Percentiles rank a stretch among this genome's conserved stretches.
phyloP scores from a whole-genome alignment of 2,888 invertebrate species.

The Taphrorychus bicolor region DNA sequence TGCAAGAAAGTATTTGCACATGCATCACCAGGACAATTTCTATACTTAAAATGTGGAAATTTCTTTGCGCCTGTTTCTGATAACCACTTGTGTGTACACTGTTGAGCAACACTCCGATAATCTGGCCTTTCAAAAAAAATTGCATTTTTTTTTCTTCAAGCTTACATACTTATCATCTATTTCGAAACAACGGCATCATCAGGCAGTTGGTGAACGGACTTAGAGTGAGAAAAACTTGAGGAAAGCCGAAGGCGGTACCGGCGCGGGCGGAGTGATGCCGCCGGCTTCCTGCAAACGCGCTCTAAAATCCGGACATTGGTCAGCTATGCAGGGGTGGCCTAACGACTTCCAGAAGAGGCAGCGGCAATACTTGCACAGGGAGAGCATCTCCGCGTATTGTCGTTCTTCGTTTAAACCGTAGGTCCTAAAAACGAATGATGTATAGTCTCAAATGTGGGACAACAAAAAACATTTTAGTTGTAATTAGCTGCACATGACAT shows the following conservation, averaged over 20 bases:
- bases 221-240: conserved; percentile 89
- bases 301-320: conserved; percentile 83
- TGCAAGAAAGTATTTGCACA: no score
- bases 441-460: no score
- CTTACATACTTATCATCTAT: not conserved
- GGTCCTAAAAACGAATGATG: conserved; percentile 74
- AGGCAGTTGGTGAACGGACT: conserved; percentile 42
- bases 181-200: not conserved
- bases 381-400: conserved; percentile 90
- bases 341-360: conserved; percentile 95
- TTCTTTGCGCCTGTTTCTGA: no score
- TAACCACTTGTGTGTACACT: no score
- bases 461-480: no score
- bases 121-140: not conserved
- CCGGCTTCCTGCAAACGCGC: conserved; percentile 82
- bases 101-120: not conserved
- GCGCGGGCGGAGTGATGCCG: conserved; percentile 73
- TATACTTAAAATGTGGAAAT: no score
- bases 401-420: conserved; percentile 88
- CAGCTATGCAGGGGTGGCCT: conserved; percentile 89
- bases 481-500: no score
- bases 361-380: conserved; percentile 92
- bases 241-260: conserved; percentile 88
- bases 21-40: no score
- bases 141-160: not conserved